Conservation (phyloP, 2,888 invertebrate genomes). For the Lasioglossum vierecki region DNA sequence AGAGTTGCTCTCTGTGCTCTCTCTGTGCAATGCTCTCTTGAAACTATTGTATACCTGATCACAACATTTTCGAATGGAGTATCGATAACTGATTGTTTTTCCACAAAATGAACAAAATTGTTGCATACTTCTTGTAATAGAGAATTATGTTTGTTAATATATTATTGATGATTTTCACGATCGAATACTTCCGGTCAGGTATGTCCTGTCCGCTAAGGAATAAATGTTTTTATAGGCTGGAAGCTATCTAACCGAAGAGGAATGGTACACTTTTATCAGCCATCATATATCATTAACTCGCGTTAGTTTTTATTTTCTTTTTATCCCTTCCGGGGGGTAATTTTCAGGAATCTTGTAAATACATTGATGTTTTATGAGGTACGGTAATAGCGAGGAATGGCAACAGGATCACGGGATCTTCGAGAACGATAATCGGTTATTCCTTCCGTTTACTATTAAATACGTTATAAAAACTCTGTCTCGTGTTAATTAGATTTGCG, state of each 20-base stretch:
- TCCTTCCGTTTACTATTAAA: not conserved
- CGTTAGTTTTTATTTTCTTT: not conserved
- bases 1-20: no score
- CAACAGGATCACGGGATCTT: not conserved
- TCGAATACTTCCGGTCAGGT: not conserved
- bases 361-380: not conserved
- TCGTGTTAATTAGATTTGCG: constrained; percentile 9
- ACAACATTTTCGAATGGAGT: no score
- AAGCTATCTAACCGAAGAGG: not conserved
- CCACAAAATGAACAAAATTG: not conserved
- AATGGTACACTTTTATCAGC: not conserved
- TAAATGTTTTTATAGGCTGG: not conserved
- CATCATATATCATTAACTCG: constrained; percentile 4
- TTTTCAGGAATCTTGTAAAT: not conserved
- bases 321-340: not conserved
- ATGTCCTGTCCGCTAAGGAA: no score
- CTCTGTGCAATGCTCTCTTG: no score
- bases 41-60: no score
- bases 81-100: no score
- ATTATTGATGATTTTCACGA: no score
- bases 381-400: not conserved
- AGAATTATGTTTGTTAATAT: no score
- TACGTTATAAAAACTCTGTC: not conserved
- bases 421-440: not conserved
- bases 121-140: not conserved